phyloP scores from a whole-genome alignment of 1,140 invertebrate species.

The Ylistrum balloti region DNA sequence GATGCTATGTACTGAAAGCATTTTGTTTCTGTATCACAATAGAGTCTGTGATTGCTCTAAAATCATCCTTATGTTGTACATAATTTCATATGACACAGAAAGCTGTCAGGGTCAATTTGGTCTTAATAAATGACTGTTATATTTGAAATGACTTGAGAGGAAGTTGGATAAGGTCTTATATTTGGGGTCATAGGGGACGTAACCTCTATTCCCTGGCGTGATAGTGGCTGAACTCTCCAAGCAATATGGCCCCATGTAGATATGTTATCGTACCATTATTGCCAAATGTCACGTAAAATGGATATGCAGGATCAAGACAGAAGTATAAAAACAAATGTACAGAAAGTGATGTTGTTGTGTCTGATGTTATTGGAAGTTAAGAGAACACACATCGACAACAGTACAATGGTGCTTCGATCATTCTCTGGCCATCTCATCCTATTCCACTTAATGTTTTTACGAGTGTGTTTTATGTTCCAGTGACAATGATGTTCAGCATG shows the following conservation, averaged over 20 bases:
- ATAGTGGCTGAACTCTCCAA: not conserved
- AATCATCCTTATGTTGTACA: not conserved
- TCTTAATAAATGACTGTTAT: not conserved
- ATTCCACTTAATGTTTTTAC: not conserved
- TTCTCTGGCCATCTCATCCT: not conserved
- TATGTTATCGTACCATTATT: not conserved
- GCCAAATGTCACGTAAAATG: constrained; percentile 34
- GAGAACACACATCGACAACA: not conserved
- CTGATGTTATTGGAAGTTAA: constrained; percentile 21
- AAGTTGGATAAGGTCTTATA: not conserved
- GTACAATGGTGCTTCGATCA: not conserved
- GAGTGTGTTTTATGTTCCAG: not conserved
- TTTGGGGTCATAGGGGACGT: not conserved
- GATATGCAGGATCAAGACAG: not conserved
- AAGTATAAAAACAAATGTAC: constrained; percentile 4
- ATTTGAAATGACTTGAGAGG: not conserved
- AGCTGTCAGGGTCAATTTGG: not conserved
- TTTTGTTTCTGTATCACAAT: not conserved
- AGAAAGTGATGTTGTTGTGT: not conserved
- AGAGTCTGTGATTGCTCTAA: not conserved
- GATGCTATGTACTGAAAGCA: too few species aligned
- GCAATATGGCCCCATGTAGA: not conserved
- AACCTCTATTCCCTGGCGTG: not conserved
- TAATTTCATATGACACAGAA: not conserved
- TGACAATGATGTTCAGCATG: not conserved